Evolutionary conservation across 2,888 invertebrate genomes (phyloP), one percentile per base, ranked within the genome.

Genomic region (Euspilapteryx auroguttella): DNA sequence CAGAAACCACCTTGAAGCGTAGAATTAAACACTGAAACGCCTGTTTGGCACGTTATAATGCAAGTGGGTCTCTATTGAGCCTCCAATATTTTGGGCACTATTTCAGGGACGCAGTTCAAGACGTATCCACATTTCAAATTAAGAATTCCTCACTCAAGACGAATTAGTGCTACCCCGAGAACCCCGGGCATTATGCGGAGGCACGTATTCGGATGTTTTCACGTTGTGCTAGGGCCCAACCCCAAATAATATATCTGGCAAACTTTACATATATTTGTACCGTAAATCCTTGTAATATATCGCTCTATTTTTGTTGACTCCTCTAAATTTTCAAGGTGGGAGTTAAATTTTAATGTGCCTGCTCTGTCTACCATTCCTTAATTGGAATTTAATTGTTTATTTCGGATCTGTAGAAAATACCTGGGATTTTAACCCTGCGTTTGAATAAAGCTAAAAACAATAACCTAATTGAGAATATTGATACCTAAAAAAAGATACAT

Each of bases 191-290:
- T 75, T 75, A 75, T 75, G 75, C 73, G 54, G 50, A 55, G 55
- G 73, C 75, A 75, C 75, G 75, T 69, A 61, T 47, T 48, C 51
- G 64, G 59, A 71, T 73, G 62, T 64, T 73, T 73, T 62, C 75
- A 75, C 75, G 75, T 64, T 55, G 53, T 56, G 54, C 57, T 65
- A 62, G 54, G 57, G 57, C 53, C 47, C 65, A 53, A 63, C 69
- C 75, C 73, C 69, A 62, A 55, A 75, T 75, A 73, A 75, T 75
- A 73, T 69, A 73, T 73, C 64, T 64, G 52, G 61, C 62, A 71
- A 75, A 75, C 75, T 75, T 75, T 69, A 75, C 75, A 75, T 75
- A 75, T 75, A 75, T 75, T 75, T 75, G 75, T 73, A 64, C 66
- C 65, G 66, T 75, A 73, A 75, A 75, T 75, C 75, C 71, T 63